phyloP scores from a whole-genome alignment of 2,888 invertebrate species.

The Dorcus hopei region DNA sequence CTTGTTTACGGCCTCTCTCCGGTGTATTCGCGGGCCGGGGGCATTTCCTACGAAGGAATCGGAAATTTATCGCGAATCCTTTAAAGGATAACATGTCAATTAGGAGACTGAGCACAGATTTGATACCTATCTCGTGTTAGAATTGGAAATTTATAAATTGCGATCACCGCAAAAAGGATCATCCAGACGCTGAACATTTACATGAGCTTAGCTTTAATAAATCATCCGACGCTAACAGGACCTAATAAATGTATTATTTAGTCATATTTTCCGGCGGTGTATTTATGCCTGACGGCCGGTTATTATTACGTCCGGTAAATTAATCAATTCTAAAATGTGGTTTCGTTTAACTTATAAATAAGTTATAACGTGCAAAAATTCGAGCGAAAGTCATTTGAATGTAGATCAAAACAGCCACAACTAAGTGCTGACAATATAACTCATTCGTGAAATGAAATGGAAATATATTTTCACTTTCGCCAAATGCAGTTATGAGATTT shows the following conservation, averaged over 20 bases:
- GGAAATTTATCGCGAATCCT: slow-evolving; percentile 16
- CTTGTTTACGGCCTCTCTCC: slow-evolving; percentile 11
- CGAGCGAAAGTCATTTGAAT: too few relatives aligned
- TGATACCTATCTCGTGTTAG: slow-evolving; percentile 11
- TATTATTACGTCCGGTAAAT: too few relatives aligned
- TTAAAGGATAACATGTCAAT: slow-evolving; percentile 28
- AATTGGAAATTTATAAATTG: slow-evolving; percentile 3
- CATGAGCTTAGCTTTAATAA: neutral
- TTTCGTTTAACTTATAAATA: too few relatives aligned
- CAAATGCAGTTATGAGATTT: too few relatives aligned
- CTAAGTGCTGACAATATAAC: too few relatives aligned
- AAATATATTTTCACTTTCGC: too few relatives aligned
- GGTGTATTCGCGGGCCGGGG: neutral
- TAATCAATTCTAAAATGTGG: too few relatives aligned
- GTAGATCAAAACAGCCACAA: too few relatives aligned
- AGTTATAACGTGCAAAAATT: too few relatives aligned
- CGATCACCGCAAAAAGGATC: neutral
- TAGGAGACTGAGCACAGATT: slow-evolving; percentile 17
- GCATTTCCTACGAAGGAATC: slow-evolving; percentile 12
- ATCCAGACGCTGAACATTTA: neutral
- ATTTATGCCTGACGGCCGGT: too few relatives aligned
- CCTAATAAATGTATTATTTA: neutral
- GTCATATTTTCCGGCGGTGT: too few relatives aligned
- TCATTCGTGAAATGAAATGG: too few relatives aligned
- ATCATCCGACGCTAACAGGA: neutral